phyloP scores from a whole-genome alignment of 2,888 invertebrate genomes.

The Tigriopus californicus region DNA sequence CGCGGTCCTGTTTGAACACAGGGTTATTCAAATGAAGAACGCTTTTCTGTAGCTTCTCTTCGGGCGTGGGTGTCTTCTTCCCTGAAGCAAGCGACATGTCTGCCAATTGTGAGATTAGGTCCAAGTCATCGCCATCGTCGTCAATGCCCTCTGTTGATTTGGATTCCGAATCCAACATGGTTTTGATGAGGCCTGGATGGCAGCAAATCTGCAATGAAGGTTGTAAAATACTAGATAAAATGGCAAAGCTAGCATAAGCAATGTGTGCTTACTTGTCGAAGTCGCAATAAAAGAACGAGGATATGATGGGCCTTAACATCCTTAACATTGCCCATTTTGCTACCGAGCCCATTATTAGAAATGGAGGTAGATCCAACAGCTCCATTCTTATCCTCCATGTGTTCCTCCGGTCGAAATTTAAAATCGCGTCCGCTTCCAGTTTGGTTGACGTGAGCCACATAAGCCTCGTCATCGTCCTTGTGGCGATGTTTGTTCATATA shows the following conservation, averaged over 20 bases:
- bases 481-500: conserved; percentile 19
- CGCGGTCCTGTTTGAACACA: conserved; percentile 39
- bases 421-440: neutral
- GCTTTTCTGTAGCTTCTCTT: conserved; percentile 37
- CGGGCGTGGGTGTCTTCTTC: conserved; percentile 24
- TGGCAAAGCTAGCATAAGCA: too few relatives aligned
- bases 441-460: neutral
- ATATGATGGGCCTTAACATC: conserved; percentile 39
- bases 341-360: neutral
- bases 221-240: too few relatives aligned
- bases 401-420: neutral
- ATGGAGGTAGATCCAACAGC: too few relatives aligned
- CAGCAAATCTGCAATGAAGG: conserved; percentile 41
- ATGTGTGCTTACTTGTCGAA: conserved; percentile 42
- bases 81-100: conserved; percentile 29
- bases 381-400: neutral
- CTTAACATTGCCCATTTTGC: neutral
- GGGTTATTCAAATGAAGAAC: conserved; percentile 49
- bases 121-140: conserved; percentile 32
- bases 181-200: conserved; percentile 61
- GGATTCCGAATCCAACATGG: conserved; percentile 35
- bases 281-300: conserved; percentile 56
- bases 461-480: conserved; percentile 17
- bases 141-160: conserved; percentile 28
- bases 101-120: conserved; percentile 43